These are phyloP conservation scores for Hymenochirus boettgeri DNA, from an alignment of 2,113 vertebrate genomes.

Conservation along the genomic window DNA sequence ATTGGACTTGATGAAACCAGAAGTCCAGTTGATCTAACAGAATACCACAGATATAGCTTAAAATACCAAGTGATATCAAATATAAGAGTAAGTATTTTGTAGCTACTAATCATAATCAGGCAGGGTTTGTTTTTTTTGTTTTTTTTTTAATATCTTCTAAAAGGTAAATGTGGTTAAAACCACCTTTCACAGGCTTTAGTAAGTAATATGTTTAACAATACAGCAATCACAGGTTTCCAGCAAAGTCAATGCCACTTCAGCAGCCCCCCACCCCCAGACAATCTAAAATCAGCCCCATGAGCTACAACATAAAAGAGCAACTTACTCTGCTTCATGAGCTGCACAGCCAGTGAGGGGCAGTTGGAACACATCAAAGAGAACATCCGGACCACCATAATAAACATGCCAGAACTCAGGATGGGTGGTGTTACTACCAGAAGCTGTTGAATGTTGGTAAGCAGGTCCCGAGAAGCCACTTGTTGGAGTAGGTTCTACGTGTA, in stretches of 20 bases:
- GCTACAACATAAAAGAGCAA: conserved; percentile 29
- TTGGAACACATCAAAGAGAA: conserved; percentile 98
- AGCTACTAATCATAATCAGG: too few relatives aligned
- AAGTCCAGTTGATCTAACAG: too few relatives aligned
- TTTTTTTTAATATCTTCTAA: neutral
- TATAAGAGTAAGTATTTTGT: too few relatives aligned
- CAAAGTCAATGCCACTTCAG: too few relatives aligned
- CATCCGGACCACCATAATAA: conserved; percentile 99
- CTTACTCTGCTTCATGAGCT: conserved; percentile 99
- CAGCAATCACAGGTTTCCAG: neutral
- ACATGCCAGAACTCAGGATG: conserved; percentile 97
- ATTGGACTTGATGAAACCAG: too few relatives aligned
- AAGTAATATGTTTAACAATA: too few relatives aligned
- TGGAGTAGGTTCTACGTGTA: conserved; percentile 85
- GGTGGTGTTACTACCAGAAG: conserved; percentile 94
- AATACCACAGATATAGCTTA: too few relatives aligned
- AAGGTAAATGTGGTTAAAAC: too few relatives aligned
- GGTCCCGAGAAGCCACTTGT: conserved; percentile 93
- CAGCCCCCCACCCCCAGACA: neutral
- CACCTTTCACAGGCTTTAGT: too few relatives aligned
- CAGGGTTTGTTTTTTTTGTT: too few relatives aligned
- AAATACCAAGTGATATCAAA: too few relatives aligned
- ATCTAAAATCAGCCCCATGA: neutral
- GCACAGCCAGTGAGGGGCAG: conserved; percentile 92
- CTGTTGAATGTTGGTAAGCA: conserved; percentile 96